Evolutionary conservation across 2,888 invertebrate genomes (phyloP), one percentile per base, ranked within the genome.

Genomic region (Trichopria drosophilae): DNA sequence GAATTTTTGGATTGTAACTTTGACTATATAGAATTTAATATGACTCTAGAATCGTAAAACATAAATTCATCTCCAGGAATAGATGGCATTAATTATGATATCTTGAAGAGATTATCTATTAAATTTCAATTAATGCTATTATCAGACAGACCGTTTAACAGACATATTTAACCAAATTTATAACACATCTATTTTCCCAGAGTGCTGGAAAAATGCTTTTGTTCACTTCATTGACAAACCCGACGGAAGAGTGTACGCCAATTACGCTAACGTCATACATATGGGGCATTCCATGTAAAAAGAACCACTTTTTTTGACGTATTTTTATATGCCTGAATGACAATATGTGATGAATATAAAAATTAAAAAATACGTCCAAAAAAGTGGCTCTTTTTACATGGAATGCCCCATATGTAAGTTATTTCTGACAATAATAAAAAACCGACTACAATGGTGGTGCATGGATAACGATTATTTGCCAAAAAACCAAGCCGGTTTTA

Each of bases 151-250:
- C n/a, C n/a, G n/a, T n/a, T n/a, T n/a, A n/a, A n/a, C n/a, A 19
- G 28, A 37, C 10, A 32, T 45, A 10, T 37, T 12, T 13, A 45
- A 45, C 13, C 28, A 36, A 26, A 45, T 45, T 26, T 45, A 12
- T 16, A 18, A 5, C 12, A 13, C n/a, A n/a, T 6, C 22, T n/a
- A 18, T 2, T 4, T 45, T 20, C 28, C 45, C 45, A 3, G 19
- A 26, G 2, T 15, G 9, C 7, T 45, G 45, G 37, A 26, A 26
- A 10, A 13, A 24, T 18, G 6, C 20, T 19, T 16, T 10, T n/a
- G 10, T 37, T 22, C 16, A 28, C n/a, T 43, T 43, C 34, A 20
- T 43, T 20, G 12, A 15, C 5, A 45, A 45, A 22, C 2, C 16
- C 2, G 26, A 45, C n/a, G 10, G 15, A 1, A 6, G 3, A 5